A percentile compares a stretch with the other conserved stretches of the same genome.
phyloP scores from a whole-genome alignment of 2,113 vertebrate genomes.

The Mustelus asterias region DNA sequence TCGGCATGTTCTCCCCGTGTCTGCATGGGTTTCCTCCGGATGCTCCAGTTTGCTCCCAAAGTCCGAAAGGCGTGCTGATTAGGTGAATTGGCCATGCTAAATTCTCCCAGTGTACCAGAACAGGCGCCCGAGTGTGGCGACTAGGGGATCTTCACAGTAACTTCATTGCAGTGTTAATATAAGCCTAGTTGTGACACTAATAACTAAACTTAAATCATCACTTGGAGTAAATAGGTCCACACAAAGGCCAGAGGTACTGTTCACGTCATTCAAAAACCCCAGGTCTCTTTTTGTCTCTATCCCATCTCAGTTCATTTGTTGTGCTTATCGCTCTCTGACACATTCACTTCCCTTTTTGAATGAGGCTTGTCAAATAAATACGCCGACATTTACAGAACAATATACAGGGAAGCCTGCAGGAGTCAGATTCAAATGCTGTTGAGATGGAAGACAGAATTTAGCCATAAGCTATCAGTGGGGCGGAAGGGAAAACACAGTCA shows the following conservation, averaged over 20 bases:
- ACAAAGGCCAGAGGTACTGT: not conserved
- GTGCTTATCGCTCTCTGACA: not conserved
- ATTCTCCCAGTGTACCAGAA: too few relatives aligned
- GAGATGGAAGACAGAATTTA: not conserved
- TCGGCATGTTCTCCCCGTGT: too few relatives aligned
- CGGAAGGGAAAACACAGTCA: not conserved
- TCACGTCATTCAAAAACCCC: not conserved
- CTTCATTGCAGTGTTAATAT: too few relatives aligned
- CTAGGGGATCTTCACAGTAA: too few relatives aligned
- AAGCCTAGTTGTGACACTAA: too few relatives aligned
- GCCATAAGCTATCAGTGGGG: not conserved
- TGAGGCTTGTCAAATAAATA: conserved; percentile 19
- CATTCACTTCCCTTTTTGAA: conserved; percentile 19
- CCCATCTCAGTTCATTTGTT: conserved; percentile 9
- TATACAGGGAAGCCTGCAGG: not conserved
- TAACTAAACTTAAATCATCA: not conserved
- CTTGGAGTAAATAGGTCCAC: not conserved
- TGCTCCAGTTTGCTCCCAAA: too few relatives aligned
- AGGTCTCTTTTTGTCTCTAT: not conserved
- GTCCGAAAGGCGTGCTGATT: too few relatives aligned
- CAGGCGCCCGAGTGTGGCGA: too few relatives aligned
- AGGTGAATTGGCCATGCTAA: too few relatives aligned
- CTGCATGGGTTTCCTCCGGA: too few relatives aligned
- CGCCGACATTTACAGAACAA: conserved; percentile 8
- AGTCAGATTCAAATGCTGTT: too few relatives aligned